Percentiles rank a stretch among this genome's conserved stretches.
These are phyloP conservation scores for Actenoides hombroni DNA, from an alignment of 2,113 vertebrate genomes.

Conservation along the genomic window DNA sequence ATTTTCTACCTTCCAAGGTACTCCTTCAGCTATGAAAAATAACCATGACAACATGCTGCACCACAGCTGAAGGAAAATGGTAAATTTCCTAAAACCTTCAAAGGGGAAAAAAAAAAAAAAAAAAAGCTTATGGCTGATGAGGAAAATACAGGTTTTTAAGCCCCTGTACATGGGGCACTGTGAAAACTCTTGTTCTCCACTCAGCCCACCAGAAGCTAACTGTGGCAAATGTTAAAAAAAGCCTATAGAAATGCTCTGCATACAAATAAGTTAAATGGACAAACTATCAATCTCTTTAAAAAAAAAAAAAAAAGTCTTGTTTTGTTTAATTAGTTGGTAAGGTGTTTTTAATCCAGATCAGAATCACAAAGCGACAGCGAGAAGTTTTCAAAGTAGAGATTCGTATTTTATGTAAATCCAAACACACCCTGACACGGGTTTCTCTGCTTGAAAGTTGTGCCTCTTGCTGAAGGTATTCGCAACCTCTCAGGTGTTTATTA, in stretches of 20 bases:
- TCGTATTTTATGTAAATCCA: neutral
- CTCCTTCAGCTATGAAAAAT: neutral
- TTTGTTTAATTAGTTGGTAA: neutral
- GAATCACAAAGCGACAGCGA: rapidly evolving
- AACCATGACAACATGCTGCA: rapidly evolving
- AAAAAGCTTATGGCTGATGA: neutral
- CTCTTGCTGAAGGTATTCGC: neutral
- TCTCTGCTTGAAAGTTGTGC: neutral
- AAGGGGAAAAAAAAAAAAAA: neutral
- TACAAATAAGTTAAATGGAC: neutral
- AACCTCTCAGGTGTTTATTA: neutral
- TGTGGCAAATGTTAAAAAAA: neutral
- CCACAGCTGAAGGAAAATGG: neutral
- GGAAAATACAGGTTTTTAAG: neutral
- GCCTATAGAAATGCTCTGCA: neutral
- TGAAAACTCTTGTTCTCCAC: neutral
- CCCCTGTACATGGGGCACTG: no score
- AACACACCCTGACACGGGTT: neutral
- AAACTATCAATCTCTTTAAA: neutral
- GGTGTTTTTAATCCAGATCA: neutral
- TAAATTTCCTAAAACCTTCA: neutral
- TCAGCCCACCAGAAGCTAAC: neutral
- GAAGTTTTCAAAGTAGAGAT: neutral
- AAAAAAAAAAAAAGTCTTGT: neutral
- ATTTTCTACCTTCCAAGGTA: neutral